Evolutionary conservation across 2,113 vertebrate species (phyloP).

Genomic region (Perca fluviatilis): DNA sequence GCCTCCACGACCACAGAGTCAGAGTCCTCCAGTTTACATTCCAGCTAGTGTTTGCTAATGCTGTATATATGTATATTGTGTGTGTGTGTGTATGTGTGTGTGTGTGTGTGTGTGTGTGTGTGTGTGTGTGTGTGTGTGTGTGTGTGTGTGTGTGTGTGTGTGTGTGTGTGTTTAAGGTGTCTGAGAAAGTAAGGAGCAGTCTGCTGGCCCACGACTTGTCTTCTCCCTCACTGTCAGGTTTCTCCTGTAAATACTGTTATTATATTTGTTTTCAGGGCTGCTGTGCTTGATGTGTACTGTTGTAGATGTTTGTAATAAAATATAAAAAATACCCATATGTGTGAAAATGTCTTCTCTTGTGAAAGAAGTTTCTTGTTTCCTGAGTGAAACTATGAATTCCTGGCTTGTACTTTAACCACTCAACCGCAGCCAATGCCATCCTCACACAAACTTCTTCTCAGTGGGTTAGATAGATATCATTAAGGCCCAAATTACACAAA

Average conservation of each 20-base stretch:
- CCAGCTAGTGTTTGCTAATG: constrained; percentile 85
- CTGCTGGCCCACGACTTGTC: constrained; percentile 75
- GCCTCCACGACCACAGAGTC: constrained; percentile 97
- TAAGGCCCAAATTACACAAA: background rate
- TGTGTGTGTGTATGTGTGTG: constrained; percentile 12
- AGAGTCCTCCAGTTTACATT: constrained; percentile 97
- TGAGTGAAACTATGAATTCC: constrained; percentile 45
- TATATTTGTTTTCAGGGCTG: constrained; percentile 10
- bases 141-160: constrained; percentile 21
- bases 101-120: constrained; percentile 27
- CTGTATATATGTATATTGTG: constrained; percentile 30
- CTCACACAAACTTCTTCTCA: background rate
- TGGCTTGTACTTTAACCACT: background rate
- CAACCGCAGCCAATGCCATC: background rate
- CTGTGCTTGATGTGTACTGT: constrained; percentile 20
- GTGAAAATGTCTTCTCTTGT: constrained; percentile 14
- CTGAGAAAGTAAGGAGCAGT: constrained; percentile 52
- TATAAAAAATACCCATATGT: background rate
- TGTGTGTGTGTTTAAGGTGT: constrained; percentile 19
- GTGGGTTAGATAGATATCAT: constrained; percentile 6
- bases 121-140: constrained; percentile 2
- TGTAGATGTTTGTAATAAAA: constrained; percentile 74
- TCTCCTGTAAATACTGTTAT: constrained; percentile 67
- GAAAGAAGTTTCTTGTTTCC: constrained; percentile 22
- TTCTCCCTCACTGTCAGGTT: constrained; percentile 27